Evolutionary conservation across 1,140 invertebrate species (phyloP).

Genomic region (Harpegnathos saltator): DNA sequence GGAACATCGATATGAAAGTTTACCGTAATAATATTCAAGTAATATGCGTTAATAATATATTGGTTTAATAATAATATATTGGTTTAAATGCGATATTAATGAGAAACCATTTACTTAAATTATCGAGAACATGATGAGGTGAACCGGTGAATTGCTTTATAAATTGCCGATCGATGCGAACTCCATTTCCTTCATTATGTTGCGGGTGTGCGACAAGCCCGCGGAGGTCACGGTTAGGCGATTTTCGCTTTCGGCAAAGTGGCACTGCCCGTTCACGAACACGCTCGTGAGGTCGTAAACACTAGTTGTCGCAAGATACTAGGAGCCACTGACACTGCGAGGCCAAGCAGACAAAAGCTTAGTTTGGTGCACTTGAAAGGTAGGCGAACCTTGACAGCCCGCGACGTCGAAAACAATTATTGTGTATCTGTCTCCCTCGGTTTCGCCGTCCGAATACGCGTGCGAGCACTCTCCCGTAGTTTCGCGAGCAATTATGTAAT

Average conservation of each 20-base stretch:
- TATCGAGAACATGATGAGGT: too few relatives aligned
- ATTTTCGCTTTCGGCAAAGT: constrained; percentile 22
- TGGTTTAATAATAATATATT: too few relatives aligned
- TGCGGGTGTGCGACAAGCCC: background rate
- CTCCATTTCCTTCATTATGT: constrained; percentile 8
- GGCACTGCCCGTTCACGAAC: constrained; percentile 47
- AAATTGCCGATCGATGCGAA: background rate
- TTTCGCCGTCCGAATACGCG: background rate
- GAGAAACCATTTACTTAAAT: too few relatives aligned
- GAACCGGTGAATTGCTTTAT: background rate
- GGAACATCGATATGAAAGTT: too few relatives aligned
- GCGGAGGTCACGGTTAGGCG: constrained; percentile 1
- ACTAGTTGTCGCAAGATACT: constrained; percentile 29
- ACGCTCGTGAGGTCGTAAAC: constrained; percentile 56
- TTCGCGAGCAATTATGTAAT: background rate
- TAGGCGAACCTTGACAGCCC: constrained; percentile 50
- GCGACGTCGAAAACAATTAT: constrained; percentile 18
- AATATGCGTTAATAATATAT: too few relatives aligned
- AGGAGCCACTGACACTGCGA: constrained; percentile 63
- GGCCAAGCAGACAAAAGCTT: constrained; percentile 64
- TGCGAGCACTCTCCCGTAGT: background rate
- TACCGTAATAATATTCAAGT: too few relatives aligned
- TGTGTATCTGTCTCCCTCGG: background rate
- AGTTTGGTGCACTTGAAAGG: constrained; percentile 58
- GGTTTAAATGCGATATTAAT: too few relatives aligned